Base-by-base conservation (phyloP, 1,140 invertebrate species). In the Macrocentrus cingulum region DNA sequence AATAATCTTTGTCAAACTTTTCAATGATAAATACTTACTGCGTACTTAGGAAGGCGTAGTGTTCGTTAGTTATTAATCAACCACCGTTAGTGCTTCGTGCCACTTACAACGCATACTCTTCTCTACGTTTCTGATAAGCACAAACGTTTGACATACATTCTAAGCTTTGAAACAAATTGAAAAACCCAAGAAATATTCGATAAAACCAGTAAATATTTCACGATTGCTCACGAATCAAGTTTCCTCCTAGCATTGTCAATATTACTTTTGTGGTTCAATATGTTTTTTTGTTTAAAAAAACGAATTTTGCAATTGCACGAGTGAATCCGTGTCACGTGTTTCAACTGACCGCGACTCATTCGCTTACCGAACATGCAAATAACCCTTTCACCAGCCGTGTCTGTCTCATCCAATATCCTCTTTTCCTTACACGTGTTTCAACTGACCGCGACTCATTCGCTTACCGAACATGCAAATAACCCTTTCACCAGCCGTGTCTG, bases 11-110 rank as follows among this genome's bases (percentile, higher is more conserved):
- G n/a, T n/a, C n/a, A n/a, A n/a, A n/a, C n/a, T n/a, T n/a, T n/a
- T n/a, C n/a, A n/a, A n/a, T n/a, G n/a, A n/a, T n/a, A n/a, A n/a
- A n/a, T 68, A 66, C 56, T 68, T 68, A 68, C 66, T 66, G 61
- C 59, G 59, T 67, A 65, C 65, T 65, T 68, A 66, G 64, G 56
- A 63, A 62, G 61, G 57, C 59, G 61, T 62, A 61, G 60, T 59
- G 49, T 34, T 51, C 19, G 49, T 51, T 51, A 51, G 15, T 51
- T 20, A 39, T 51, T 51, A 36, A 29, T 51, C 58, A 67, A 67
- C 60, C 58, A 60, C 58, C 66, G 63, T 68, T 66, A 59, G 42
- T 58, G 29, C 56, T 50, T 41, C 49, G 18, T 51, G 49, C 49
- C 25, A 51, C 25, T 51, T 36, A 51, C 25, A 34, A 37, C 32